Base-by-base conservation (phyloP, 2,113 vertebrate species). In the Lepidothrix coronata region DNA sequence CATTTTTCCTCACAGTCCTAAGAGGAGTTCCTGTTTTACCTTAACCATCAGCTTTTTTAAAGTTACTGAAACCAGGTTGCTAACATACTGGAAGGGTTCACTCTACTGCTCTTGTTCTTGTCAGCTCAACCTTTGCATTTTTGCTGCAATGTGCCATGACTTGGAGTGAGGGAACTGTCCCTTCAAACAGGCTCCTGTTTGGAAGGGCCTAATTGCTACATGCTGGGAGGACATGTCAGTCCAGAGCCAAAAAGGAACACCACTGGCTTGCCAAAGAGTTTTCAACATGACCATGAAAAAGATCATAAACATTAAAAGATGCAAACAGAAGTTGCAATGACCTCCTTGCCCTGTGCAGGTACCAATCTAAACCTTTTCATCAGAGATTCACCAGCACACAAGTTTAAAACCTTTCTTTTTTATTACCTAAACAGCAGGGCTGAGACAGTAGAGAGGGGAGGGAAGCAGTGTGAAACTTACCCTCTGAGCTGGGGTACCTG, bases 371-470 rank as follows among this genome's bases (percentile, higher is more conserved):
- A 76, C 11, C 2, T 73, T 85, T 83, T n/a, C 18, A 35, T 33
- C 68, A 78, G 22, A 79, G 22, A 84, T 39, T 72, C 55, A 75
- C 8, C 49, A 44, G 14, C 39, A 81, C 27, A 77, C n/a, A 65
- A 35, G 20, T 89, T 94, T 68, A 71, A 95, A 95, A 81, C 31
- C 13, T 80, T 86, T 75, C 49, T 48, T 55, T 41, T 96, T 92
- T 96, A 95, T 91, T 95, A 44, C 37, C 31, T 74, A 11, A 86
- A 48, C 11, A 88, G 37, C n/a, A 76, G 30, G 49, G 49, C 49
- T 74, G 62, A 62, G 51, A 15, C 0, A 1, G 33, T 44, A 52
- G 11, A 37, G 37, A 58, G 17, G 33, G 55, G 15, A 77, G 55
- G 59, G 72, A 84, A 55, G 57, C 24, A 59, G 24, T 1, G 9